Evolutionary conservation across 2,797 vertebrate genomes (phyloP), one percentile per base, ranked within the genome.

Genomic region (Ibycter americanus): DNA sequence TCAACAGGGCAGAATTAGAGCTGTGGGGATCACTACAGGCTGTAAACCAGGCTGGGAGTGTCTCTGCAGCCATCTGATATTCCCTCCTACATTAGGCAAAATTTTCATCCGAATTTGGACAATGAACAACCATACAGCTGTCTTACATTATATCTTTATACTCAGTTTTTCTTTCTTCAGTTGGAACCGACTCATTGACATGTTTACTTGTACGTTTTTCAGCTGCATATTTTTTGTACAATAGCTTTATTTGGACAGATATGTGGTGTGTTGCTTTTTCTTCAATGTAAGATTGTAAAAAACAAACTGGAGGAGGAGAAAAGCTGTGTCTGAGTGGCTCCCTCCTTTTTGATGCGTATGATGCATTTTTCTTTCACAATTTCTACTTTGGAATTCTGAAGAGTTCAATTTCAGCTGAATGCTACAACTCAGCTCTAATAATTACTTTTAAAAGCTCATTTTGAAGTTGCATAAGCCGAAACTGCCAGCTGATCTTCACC

Each of bases 381-480:
- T 85, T 85, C 51, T 88, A 15, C 61, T 72, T 78, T 6, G 51
- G 42, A 90, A 90, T 93, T 85, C 55, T 67, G 52, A 40, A 86
- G 71, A 93, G 32, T 82, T 93, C 46, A 0, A 5, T 86, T 88
- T 86, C 49, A 81, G 29, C 74, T 78, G 61, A 86, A 58, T 83
- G 68, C 76, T 89, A 44, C 49, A 56, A 44, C 56, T 90, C 56
- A 4, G 31, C n/a, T 91, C 40, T 78, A 91, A 81, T 68, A 95
- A 83, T 90, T 88, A 55, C 23, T 47, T 93, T 56, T 86, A 54
- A 91, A 89, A 92, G 71, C 81, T 85, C 74, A 83, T 92, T 93
- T 89, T 77, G 63, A 83, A 81, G 91, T 89, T 65, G 19, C 49
- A 3, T 47, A 56, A 71, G 15, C 49, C 91, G 78, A 78, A 89